Conservation (phyloP, 2,888 invertebrate species). For the Hipparchia sbordonii region DNA sequence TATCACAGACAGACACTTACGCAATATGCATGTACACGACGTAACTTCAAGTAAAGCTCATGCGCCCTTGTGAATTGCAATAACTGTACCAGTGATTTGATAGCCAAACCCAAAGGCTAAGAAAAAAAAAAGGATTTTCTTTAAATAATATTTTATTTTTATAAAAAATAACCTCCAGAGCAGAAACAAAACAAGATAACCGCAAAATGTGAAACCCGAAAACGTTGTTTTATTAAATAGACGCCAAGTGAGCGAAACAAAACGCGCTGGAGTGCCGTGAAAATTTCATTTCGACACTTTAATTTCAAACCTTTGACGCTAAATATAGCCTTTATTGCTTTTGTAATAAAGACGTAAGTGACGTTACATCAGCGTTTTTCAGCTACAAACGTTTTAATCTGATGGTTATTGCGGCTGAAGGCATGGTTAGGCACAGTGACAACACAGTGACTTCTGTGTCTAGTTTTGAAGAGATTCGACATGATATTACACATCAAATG, state of each 20-base stretch:
- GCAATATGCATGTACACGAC: too few relatives aligned
- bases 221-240: conserved; percentile 55
- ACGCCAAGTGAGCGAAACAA: conserved; percentile 58
- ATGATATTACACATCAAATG: not conserved
- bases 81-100: too few relatives aligned
- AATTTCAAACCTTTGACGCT: conserved; percentile 70
- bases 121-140: too few relatives aligned
- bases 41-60: too few relatives aligned
- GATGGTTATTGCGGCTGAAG: conserved; percentile 47
- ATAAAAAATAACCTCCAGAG: too few relatives aligned
- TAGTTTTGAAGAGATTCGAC: not conserved
- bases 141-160: too few relatives aligned
- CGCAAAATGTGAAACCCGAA: conserved; percentile 24
- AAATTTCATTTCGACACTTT: conserved; percentile 72
- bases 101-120: too few relatives aligned
- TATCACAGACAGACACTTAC: too few relatives aligned
- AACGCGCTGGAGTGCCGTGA: conserved; percentile 57
- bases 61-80: too few relatives aligned
- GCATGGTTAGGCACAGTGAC: conserved; percentile 34
- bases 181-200: not conserved
- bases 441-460: not conserved
- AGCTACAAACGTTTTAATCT: conserved; percentile 41
- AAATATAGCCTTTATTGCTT: conserved; percentile 76
- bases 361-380: conserved; percentile 45
- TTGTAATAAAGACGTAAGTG: conserved; percentile 72